These are phyloP conservation scores for Nycticebus coucang DNA, from an alignment of 2,113 vertebrate genomes.

Conservation along the genomic window DNA sequence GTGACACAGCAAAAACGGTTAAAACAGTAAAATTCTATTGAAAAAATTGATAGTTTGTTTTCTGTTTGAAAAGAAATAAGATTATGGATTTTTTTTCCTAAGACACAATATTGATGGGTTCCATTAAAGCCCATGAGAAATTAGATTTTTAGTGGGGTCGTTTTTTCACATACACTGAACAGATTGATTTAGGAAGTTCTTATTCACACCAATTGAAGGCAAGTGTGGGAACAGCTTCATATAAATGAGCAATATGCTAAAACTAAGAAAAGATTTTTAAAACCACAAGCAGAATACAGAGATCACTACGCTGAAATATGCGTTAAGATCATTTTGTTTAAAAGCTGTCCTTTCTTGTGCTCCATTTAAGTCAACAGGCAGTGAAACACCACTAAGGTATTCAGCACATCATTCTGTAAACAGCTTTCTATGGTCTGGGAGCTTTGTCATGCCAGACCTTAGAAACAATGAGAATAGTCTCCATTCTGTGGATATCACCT, in stretches of 20 bases:
- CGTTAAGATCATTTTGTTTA: conserved; percentile 3
- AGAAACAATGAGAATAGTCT: conserved; percentile 20
- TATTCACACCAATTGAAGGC: conserved; percentile 50
- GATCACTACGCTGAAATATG: not conserved
- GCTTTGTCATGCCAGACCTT: conserved; percentile 1
- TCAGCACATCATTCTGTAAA: not conserved
- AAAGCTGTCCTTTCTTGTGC: not conserved
- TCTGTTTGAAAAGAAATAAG: conserved; percentile 56
- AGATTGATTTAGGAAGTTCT: conserved; percentile 74
- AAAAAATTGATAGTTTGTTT: conserved; percentile 76
- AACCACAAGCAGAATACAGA: not conserved
- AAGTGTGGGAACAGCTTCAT: conserved; percentile 63
- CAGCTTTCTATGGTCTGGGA: not conserved
- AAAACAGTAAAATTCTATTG: conserved; percentile 76
- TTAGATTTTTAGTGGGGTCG: conserved; percentile 71
- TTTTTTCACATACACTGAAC: conserved; percentile 62
- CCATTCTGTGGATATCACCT: not conserved
- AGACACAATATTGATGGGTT: conserved; percentile 68
- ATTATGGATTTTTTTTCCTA: conserved; percentile 57
- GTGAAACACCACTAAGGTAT: not conserved
- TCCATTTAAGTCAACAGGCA: not conserved
- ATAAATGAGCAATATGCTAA: not conserved
- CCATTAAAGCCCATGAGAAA: conserved; percentile 70
- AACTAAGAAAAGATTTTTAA: not conserved
- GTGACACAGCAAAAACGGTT: conserved; percentile 40